Evolutionary conservation across 2,113 vertebrate species (phyloP).

Genomic region (Chauna torquata): DNA sequence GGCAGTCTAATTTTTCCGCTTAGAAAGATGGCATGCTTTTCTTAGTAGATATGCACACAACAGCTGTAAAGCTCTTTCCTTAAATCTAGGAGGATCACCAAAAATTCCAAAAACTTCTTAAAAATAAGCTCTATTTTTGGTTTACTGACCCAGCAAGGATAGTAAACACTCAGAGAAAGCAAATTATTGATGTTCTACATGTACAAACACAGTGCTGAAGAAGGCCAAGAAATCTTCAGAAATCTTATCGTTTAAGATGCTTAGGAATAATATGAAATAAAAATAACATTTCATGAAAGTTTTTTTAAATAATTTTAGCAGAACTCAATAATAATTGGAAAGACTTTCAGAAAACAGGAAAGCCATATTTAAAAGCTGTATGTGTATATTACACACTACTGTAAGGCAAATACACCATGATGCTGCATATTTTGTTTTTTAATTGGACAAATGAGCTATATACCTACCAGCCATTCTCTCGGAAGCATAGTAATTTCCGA

Average conservation of each 20-base stretch:
- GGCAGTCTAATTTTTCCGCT: not conserved
- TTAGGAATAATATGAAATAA: not conserved
- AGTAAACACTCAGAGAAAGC: not conserved
- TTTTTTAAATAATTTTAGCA: not conserved
- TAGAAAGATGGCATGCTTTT: not conserved
- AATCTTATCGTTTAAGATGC: accelerated
- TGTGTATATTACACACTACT: not conserved
- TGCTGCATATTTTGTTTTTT: not conserved
- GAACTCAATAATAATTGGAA: not conserved
- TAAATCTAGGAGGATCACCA: not conserved
- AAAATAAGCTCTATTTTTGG: not conserved
- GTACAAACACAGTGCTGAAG: not conserved
- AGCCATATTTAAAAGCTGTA: not conserved
- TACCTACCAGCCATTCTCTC: slow-evolving; percentile 94
- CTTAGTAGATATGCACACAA: not conserved
- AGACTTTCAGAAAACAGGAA: not conserved
- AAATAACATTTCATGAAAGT: not conserved
- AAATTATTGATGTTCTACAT: not conserved
- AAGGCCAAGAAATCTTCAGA: not conserved
- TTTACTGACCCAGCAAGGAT: not conserved
- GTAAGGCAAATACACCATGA: not conserved
- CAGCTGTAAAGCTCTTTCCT: not conserved
- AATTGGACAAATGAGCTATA: not conserved
- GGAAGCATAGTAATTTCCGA: slow-evolving; percentile 94
- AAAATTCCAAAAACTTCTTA: not conserved